These are phyloP conservation scores for Ephialtes manifestator DNA, from an alignment of 2,888 invertebrate species.

Conservation along the genomic window DNA sequence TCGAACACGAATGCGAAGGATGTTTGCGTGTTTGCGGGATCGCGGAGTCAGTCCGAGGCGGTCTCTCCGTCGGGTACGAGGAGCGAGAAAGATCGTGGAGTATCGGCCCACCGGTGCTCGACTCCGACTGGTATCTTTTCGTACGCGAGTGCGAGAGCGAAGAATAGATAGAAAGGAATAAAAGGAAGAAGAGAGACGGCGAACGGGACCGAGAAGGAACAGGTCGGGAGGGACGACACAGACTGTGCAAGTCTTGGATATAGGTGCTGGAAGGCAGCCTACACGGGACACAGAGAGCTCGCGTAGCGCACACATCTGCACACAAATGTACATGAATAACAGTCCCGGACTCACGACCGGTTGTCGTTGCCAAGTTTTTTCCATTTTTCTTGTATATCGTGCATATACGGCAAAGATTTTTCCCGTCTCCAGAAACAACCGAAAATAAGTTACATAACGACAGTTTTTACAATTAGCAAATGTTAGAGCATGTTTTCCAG, in stretches of 20 bases:
- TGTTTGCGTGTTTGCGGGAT: constrained; percentile 83
- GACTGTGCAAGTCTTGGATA: constrained; percentile 40
- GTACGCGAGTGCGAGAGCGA: constrained; percentile 9
- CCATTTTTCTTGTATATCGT: not conserved
- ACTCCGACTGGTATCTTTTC: not conserved
- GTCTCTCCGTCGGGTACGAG: constrained; percentile 77
- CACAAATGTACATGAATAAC: constrained; percentile 26
- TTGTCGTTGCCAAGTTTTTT: constrained; percentile 8
- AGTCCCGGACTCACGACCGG: constrained; percentile 30
- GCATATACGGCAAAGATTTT: not conserved
- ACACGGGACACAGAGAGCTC: constrained; percentile 17
- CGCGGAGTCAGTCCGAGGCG: constrained; percentile 81
- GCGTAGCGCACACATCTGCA: constrained; percentile 34
- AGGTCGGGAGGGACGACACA: constrained; percentile 51
- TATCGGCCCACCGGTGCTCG: not conserved
- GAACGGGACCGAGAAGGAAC: constrained; percentile 49
- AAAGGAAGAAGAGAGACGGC: constrained; percentile 47
- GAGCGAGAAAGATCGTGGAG: constrained; percentile 48
- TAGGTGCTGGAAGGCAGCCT: constrained; percentile 21
- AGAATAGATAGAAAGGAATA: constrained; percentile 23
- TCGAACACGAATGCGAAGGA: constrained; percentile 79
- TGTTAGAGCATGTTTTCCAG: too few species aligned
- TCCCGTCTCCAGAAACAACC: not conserved
- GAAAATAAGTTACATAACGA: not conserved
- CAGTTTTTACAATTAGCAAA: not conserved